Percentiles rank a stretch among this genome's conserved stretches.
phyloP scores from a whole-genome alignment of 1,140 invertebrate genomes.

The Mesaphorura yosii region DNA sequence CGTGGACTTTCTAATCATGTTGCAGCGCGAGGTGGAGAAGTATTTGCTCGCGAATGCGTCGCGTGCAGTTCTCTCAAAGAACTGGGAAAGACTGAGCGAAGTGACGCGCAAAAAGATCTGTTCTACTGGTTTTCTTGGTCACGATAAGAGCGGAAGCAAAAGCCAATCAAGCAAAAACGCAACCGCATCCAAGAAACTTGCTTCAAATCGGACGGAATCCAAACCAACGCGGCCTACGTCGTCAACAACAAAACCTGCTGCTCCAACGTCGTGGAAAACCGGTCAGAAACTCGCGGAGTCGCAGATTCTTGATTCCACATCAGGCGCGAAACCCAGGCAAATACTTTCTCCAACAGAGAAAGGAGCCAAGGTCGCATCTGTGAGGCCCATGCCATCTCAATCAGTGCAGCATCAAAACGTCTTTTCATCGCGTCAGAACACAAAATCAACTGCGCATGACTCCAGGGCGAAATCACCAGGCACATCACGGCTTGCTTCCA shows the following conservation, averaged over 20 bases:
- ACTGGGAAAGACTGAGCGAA: conserved; percentile 26
- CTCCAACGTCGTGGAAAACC: neutral
- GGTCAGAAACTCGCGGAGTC: neutral
- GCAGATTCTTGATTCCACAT: neutral
- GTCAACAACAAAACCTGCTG: neutral
- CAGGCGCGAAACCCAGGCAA: neutral
- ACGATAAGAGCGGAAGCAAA: conserved; percentile 29
- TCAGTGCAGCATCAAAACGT: too few relatives aligned
- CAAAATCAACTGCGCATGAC: too few relatives aligned
- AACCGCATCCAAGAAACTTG: neutral
- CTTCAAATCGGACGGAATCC: neutral
- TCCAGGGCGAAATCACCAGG: conserved; percentile 3
- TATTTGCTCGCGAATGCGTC: conserved; percentile 28
- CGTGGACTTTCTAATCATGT: conserved; percentile 32
- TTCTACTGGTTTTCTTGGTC: conserved; percentile 25
- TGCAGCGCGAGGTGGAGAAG: conserved; percentile 33
- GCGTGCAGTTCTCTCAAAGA: conserved; percentile 26
- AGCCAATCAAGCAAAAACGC: conserved; percentile 20
- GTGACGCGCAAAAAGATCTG: conserved; percentile 25
- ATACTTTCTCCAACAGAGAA: neutral
- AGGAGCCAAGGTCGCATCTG: neutral
- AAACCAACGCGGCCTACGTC: too few relatives aligned
- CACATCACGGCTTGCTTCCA: too few relatives aligned
- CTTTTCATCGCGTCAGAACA: too few relatives aligned
- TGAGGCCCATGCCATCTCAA: neutral